These are phyloP conservation scores for Epinephelus lanceolatus DNA, from an alignment of 2,113 vertebrate species.

Conservation along the genomic window DNA sequence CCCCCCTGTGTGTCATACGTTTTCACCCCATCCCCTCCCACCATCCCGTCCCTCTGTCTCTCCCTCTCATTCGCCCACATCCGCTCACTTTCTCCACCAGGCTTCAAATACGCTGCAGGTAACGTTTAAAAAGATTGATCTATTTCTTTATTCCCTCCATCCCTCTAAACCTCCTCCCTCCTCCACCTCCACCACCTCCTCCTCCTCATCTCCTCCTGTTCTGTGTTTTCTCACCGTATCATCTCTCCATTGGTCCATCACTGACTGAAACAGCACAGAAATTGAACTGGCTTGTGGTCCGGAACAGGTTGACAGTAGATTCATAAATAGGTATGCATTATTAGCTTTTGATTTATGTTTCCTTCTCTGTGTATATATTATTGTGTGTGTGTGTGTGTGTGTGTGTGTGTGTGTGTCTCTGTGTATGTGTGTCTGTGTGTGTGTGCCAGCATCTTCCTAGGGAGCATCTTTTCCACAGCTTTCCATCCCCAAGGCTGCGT, in stretches of 20 bases:
- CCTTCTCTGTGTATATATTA: neutral
- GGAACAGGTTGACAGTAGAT: slow-evolving; percentile 60
- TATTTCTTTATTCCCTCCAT: slow-evolving; percentile 59
- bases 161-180: slow-evolving; percentile 22
- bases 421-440: slow-evolving; percentile 1
- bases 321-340: slow-evolving; percentile 52
- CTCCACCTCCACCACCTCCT: slow-evolving; percentile 20
- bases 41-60: slow-evolving; percentile 38
- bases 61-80: slow-evolving; percentile 66
- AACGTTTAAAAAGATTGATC: slow-evolving; percentile 75
- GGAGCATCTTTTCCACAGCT: slow-evolving; percentile 59
- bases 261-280: slow-evolving; percentile 52
- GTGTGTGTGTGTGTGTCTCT: neutral
- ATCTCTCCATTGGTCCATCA: slow-evolving; percentile 53
- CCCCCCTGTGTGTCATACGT: slow-evolving; percentile 71
- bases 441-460: slow-evolving; percentile 42
- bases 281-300: slow-evolving; percentile 56
- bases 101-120: slow-evolving; percentile 80
- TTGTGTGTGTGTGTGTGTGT: neutral
- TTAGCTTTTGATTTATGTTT: slow-evolving; percentile 54
- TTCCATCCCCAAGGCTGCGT: slow-evolving; percentile 62
- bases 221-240: slow-evolving; percentile 56
- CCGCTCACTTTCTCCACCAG: slow-evolving; percentile 66
- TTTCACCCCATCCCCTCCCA: slow-evolving; percentile 70
- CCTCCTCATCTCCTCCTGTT: slow-evolving; percentile 27